A percentile compares a stretch with the other conserved stretches of the same genome.
Evolutionary conservation across 2,797 vertebrate genomes (phyloP).

Genomic region (Coilia nasus): DNA sequence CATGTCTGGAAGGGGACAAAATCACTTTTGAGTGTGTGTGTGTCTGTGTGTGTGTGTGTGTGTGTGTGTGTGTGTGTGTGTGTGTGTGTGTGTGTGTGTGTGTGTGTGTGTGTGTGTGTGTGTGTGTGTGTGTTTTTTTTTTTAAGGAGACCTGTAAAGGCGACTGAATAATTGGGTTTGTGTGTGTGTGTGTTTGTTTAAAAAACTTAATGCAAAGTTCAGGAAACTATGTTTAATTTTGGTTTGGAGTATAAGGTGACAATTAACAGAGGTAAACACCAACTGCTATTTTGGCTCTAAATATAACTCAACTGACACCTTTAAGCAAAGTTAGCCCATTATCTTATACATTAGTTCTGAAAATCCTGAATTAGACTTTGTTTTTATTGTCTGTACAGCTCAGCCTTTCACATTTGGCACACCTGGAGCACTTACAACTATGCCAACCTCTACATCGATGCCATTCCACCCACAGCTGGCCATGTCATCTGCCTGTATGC

Average conservation of each 20-base stretch:
- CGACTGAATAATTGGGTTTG: not conserved
- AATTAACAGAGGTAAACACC: too few species aligned
- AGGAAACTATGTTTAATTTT: too few species aligned
- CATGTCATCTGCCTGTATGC: not conserved
- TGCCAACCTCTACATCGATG: not conserved
- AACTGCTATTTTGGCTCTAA: not conserved
- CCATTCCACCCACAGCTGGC: not conserved
- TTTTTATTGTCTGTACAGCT: not conserved
- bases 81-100: constrained; percentile 5
- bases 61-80: constrained; percentile 22
- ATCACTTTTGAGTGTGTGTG: not conserved
- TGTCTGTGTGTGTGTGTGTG: not conserved
- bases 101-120: not conserved
- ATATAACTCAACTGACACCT: not conserved
- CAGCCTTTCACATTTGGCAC: not conserved
- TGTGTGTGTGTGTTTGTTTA: too few species aligned
- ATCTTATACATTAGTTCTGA: not conserved
- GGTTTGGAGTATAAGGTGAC: not conserved
- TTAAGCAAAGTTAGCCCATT: too few species aligned
- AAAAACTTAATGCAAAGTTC: too few species aligned
- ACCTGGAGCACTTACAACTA: not conserved
- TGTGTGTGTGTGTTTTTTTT: too few species aligned
- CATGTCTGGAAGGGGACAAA: not conserved
- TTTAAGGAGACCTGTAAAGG: not conserved
- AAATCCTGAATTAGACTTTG: not conserved